phyloP scores from a whole-genome alignment of 2,797 vertebrate genomes.

The Pangasius larnaudii region DNA sequence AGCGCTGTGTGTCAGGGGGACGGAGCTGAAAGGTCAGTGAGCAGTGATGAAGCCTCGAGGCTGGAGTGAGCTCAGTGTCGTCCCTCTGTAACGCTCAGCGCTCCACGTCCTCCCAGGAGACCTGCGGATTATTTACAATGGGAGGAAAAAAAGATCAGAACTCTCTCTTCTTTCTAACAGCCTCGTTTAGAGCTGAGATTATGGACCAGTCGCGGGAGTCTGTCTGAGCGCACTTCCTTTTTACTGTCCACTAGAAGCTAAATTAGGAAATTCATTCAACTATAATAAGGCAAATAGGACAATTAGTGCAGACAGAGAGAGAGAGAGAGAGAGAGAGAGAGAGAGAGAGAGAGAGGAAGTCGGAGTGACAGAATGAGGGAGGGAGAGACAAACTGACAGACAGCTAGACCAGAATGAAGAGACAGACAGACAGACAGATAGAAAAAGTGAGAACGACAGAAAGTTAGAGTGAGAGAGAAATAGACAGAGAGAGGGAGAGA shows the following conservation, averaged over 20 bases:
- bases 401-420: background rate
- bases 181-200: background rate
- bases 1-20: background rate
- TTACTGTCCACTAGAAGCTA: background rate
- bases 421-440: background rate
- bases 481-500: background rate
- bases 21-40: constrained; percentile 51
- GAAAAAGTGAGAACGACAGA: background rate
- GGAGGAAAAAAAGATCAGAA: background rate
- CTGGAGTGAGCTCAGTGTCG: constrained; percentile 30
- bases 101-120: constrained; percentile 23
- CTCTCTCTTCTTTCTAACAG: background rate
- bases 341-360: too few species aligned
- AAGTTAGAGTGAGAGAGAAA: background rate
- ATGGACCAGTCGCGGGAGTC: background rate
- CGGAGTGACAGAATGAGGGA: background rate
- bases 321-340: background rate
- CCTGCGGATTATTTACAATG: constrained; percentile 8
- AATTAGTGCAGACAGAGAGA: background rate
- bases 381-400: background rate
- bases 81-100: constrained; percentile 33
- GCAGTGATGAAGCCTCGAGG: constrained; percentile 47
- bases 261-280: background rate
- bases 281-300: background rate
- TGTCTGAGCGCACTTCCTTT: background rate